Base-by-base conservation (phyloP, 2,113 vertebrate genomes). In the Taurulus bubalis region DNA sequence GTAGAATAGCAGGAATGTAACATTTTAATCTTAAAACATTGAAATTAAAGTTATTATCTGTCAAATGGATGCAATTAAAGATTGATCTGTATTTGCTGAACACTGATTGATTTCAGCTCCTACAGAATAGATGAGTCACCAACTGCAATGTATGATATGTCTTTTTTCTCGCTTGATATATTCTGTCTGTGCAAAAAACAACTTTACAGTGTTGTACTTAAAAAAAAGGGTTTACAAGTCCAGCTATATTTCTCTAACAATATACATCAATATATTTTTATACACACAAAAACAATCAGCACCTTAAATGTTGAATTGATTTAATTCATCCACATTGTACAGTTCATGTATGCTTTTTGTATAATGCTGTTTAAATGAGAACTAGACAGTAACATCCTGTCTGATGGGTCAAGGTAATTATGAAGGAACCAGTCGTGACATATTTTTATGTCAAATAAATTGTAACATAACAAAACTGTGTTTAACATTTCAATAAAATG, bases 211-310 rank as follows among this genome's bases (percentile, higher is more conserved):
- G 47, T 38, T 74, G 7, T 64, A 71, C 51, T 40, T 16, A 15
- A 40, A 66, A 60, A 75, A 36, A n/a, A 66, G 22, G 51, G 47
- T 79, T 86, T 79, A 80, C 53, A 87, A 69, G 8, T 71, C 28
- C 56, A 59, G 28, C 78, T 90, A 89, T 81, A 90, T 87, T 88
- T 83, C 26, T 55, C 77, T 1, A 86, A 55, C 20, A 69, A 34
- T 18, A 63, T 8, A 80, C 2, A n/a, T 63, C 22, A 72, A 24
- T 55, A 40, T 45, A 62, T 77, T 71, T 82, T 70, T 87, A 66
- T 75, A 70, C 16, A 59, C 9, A 14, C 20, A 26, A 51, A 53
- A 42, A 6, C 38, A 80, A 58, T 67, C 60, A 79, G n/a, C 59
- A 56, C 47, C 38, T 71, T 69, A 34, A 74, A 63, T 28, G 47